Conservation (phyloP, 2,113 vertebrate species). For the Odobenus rosmarus region DNA sequence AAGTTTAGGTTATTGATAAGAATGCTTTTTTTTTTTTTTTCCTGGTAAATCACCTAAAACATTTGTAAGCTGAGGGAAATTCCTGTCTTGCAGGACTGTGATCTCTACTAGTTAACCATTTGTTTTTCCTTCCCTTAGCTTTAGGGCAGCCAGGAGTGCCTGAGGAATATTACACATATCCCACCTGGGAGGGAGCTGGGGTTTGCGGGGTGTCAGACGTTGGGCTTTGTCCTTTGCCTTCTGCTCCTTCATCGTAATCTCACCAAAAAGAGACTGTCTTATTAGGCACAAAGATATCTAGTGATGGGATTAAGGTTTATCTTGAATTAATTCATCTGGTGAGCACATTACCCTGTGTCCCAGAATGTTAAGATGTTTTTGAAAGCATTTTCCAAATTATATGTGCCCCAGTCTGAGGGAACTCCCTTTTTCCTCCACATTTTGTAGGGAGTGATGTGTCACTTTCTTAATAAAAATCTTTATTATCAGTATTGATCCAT, state of each 20-base stretch:
- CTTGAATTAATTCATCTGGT: background rate
- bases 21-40: background rate
- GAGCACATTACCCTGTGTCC: background rate
- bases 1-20: background rate
- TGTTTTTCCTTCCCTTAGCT: background rate
- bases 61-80: background rate
- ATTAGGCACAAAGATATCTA: background rate
- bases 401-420: background rate
- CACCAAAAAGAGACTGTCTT: background rate
- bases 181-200: background rate
- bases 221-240: background rate
- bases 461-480: slow-evolving; percentile 16
- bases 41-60: background rate
- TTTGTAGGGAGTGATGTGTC: background rate
- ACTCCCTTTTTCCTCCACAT: background rate
- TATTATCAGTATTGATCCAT: background rate
- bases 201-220: background rate
- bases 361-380: background rate
- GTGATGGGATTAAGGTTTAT: background rate
- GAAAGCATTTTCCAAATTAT: slow-evolving; percentile 38
- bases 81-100: background rate
- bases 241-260: background rate
- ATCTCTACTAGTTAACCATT: background rate
- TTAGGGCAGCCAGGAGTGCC: background rate
- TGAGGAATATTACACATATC: background rate